Conservation (phyloP, 2,888 invertebrate genomes). For the Tryphoninae sp. region DNA sequence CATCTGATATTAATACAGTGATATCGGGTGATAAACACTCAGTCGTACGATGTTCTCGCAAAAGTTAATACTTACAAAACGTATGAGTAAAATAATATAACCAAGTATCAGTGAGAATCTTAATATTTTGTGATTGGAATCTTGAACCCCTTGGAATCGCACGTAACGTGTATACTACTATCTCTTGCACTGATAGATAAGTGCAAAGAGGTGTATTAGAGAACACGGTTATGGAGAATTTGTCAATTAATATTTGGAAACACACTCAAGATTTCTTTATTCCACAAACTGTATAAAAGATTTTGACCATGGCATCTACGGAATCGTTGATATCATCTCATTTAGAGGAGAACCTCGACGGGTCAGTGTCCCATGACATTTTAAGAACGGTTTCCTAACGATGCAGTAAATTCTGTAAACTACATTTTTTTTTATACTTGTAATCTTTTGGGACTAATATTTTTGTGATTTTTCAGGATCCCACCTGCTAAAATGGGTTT, state of each 20-base stretch:
- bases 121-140: not conserved
- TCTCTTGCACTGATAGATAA: constrained; percentile 1
- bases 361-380: constrained; percentile 43
- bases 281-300: not conserved
- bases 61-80: not conserved
- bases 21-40: not conserved
- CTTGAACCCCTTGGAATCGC: not conserved
- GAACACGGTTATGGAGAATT: constrained; percentile 22
- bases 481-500: constrained; percentile 67
- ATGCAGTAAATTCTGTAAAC: no score
- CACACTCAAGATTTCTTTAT: not conserved
- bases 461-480: constrained; percentile 63
- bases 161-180: not conserved
- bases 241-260: constrained; percentile 6
- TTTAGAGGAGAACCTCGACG: constrained; percentile 31
- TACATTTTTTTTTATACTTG: not conserved
- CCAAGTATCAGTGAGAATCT: not conserved
- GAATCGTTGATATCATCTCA: constrained; percentile 55
- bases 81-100: constrained; percentile 3
- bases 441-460: not conserved
- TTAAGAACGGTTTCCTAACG: not conserved
- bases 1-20: not conserved
- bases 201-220: constrained; percentile 8
- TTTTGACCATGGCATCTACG: constrained; percentile 58
- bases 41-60: not conserved